Percentiles rank a stretch among this genome's conserved stretches.
Evolutionary conservation across 1,140 invertebrate species (phyloP).

Genomic region (Drosophila ercepeae): DNA sequence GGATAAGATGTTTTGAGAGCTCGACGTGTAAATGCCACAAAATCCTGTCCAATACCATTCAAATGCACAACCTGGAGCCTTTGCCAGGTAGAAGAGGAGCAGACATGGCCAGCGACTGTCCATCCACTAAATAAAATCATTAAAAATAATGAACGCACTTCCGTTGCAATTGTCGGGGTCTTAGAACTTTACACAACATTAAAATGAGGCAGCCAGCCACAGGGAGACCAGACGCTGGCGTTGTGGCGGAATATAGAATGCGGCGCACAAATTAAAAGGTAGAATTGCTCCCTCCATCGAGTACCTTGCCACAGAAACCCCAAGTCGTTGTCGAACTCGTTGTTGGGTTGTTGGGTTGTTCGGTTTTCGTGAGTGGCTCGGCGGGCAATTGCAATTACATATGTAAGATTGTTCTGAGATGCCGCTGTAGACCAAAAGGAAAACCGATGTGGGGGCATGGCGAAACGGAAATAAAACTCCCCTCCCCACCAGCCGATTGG

Average conservation of each 20-base stretch:
- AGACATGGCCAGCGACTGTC: not conserved
- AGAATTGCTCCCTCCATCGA: conserved; percentile 24
- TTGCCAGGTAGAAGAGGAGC: conserved; percentile 17
- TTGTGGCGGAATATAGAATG: conserved; percentile 33
- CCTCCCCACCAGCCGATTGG: conserved; percentile 17
- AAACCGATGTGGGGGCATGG: conserved; percentile 68
- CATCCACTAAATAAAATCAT: conserved; percentile 77
- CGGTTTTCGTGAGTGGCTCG: conserved; percentile 57
- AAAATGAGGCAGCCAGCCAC: conserved; percentile 55
- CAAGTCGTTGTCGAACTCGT: conserved; percentile 47
- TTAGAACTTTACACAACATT: conserved; percentile 76
- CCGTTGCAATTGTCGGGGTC: conserved; percentile 66
- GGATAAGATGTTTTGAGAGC: conserved; percentile 31
- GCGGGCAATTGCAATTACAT: conserved; percentile 73
- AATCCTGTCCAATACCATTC: conserved; percentile 36
- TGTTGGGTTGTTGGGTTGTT: conserved; percentile 37
- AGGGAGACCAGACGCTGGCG: conserved; percentile 1
- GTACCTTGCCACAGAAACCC: conserved; percentile 16
- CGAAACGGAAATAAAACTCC: conserved; percentile 73
- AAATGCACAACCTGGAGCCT: conserved; percentile 20
- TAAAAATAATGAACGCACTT: conserved; percentile 82
- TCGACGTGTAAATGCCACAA: conserved; percentile 26
- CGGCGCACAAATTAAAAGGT: conserved; percentile 80
- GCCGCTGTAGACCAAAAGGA: conserved; percentile 44
- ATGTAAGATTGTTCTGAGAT: conserved; percentile 61